Conservation (phyloP, 2,113 vertebrate species). For the Mugil cephalus region DNA sequence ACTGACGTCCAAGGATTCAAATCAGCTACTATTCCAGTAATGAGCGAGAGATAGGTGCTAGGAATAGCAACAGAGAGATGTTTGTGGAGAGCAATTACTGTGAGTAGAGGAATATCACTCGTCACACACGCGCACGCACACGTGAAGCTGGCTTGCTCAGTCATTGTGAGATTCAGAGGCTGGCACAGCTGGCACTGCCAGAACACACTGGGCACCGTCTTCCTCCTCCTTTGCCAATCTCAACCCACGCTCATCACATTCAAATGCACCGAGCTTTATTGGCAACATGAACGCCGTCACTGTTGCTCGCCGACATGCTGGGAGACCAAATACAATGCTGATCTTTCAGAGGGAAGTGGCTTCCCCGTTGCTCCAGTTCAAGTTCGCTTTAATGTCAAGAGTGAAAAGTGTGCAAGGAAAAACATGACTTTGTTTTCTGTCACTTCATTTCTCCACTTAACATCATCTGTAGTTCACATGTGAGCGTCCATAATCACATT, state of each 20-base stretch:
- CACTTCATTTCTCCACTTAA: neutral
- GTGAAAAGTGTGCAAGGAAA: conserved; percentile 10
- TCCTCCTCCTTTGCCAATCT: conserved; percentile 56
- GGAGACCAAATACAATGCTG: conserved; percentile 66
- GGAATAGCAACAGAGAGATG: conserved; percentile 21
- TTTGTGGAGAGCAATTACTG: conserved; percentile 51
- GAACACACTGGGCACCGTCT: conserved; percentile 67
- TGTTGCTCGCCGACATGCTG: conserved; percentile 57
- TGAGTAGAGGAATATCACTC: conserved; percentile 29
- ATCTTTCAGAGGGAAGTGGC: conserved; percentile 55
- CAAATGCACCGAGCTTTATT: conserved; percentile 75
- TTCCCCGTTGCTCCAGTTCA: conserved; percentile 26
- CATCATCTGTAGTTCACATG: neutral
- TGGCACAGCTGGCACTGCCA: conserved; percentile 75
- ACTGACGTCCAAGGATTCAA: conserved; percentile 4
- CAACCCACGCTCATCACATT: conserved; percentile 71
- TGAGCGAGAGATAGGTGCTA: neutral
- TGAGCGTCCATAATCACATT: neutral
- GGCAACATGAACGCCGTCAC: conserved; percentile 56
- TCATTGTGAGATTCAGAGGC: conserved; percentile 60
- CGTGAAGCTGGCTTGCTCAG: conserved; percentile 50
- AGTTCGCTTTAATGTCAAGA: conserved; percentile 39
- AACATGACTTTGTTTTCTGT: conserved; percentile 16
- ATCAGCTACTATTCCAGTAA: conserved; percentile 30
- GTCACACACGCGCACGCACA: conserved; percentile 1